Percentiles rank a stretch among this genome's conserved stretches.
Conservation (phyloP, 2,797 vertebrate species). For the Avahi laniger region DNA sequence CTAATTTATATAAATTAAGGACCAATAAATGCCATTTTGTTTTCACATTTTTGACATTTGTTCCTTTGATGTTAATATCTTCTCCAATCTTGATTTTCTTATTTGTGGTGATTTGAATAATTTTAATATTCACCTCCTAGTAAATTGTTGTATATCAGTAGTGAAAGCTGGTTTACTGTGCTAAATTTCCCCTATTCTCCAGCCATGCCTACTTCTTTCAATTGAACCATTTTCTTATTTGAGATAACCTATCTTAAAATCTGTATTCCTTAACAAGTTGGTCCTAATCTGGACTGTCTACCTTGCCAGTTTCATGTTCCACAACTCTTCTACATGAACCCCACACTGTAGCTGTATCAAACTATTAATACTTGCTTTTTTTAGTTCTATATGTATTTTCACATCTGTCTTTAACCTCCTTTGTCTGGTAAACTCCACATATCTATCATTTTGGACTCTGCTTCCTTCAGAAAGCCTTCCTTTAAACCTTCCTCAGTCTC, state of each 20-base stretch:
- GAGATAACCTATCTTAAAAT: slow-evolving; percentile 1
- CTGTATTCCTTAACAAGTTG: not conserved
- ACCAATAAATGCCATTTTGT: not conserved
- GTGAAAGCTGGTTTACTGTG: not conserved
- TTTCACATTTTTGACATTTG: not conserved
- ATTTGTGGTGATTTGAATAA: not conserved
- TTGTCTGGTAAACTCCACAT: not conserved
- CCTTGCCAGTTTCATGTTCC: not conserved
- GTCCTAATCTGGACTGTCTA: not conserved
- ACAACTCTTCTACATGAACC: not conserved
- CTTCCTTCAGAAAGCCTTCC: not conserved
- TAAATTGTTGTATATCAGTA: not conserved
- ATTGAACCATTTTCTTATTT: not conserved
- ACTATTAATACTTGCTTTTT: not conserved
- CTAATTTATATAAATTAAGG: slow-evolving; percentile 46
- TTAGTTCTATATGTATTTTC: not conserved
- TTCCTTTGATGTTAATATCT: not conserved
- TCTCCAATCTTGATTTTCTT: not conserved
- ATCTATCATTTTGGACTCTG: not conserved
- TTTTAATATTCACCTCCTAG: not conserved
- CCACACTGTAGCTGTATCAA: not conserved
- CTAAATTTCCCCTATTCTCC: not conserved
- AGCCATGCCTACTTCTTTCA: not conserved
- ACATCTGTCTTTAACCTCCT: not conserved
- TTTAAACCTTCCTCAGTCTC: not conserved